Percentiles rank a stretch among this genome's conserved stretches.
Evolutionary conservation across 1,140 invertebrate genomes (phyloP).

Genomic region (Scaptomyza pallida): DNA sequence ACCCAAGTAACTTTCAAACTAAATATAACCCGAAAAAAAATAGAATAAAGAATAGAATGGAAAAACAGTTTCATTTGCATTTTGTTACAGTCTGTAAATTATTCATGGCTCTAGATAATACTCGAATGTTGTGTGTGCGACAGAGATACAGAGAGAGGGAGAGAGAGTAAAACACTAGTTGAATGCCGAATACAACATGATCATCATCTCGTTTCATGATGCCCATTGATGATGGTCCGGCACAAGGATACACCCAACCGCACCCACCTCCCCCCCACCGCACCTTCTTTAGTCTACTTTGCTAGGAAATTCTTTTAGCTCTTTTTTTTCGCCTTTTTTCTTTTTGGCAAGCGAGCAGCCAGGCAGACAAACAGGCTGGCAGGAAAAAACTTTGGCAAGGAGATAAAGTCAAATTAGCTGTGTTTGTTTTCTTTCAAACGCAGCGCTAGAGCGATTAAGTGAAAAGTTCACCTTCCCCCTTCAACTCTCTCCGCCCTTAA

Average conservation of each 20-base stretch:
- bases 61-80: conserved; percentile 19
- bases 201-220: conserved; percentile 25
- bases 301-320: background rate
- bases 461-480: conserved; percentile 55
- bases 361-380: background rate
- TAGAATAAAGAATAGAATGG: background rate
- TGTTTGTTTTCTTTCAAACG: conserved; percentile 76
- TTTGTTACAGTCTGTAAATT: conserved; percentile 28
- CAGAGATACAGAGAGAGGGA: too few species aligned
- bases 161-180: conserved; percentile 32
- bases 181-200: conserved; percentile 40
- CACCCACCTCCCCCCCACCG: too few species aligned
- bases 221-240: background rate
- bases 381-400: conserved; percentile 41
- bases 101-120: conserved; percentile 47
- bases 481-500: background rate
- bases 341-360: conserved; percentile 25
- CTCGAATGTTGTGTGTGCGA: conserved; percentile 1
- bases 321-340: conserved; percentile 44
- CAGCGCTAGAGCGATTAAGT: conserved; percentile 78
- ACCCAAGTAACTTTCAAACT: background rate
- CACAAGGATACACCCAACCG: background rate
- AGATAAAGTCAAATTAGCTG: conserved; percentile 79
- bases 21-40: conserved; percentile 3
- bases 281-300: background rate